Evolutionary conservation across 2,797 vertebrate genomes (phyloP), one percentile per base, ranked within the genome.

Genomic region (Lerista edwardsae): DNA sequence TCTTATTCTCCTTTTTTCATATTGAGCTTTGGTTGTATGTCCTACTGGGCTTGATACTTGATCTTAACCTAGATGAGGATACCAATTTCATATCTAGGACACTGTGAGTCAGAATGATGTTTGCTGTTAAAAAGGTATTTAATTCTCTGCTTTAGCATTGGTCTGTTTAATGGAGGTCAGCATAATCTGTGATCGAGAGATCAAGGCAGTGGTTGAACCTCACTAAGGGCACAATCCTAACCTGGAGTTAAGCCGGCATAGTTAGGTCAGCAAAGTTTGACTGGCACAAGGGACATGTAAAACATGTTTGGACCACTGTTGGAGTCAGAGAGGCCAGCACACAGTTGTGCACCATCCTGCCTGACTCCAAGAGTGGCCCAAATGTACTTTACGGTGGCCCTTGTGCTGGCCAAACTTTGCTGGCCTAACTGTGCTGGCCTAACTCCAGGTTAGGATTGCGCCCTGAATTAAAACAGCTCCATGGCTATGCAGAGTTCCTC

Each of bases 1-100:
- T n/a, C n/a, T 5, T 23, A 64, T 68, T 44, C 14, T 44, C 36
- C 19, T 67, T 68, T 68, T n/a, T 15, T 15, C 27, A 25, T 81
- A 84, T 72, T 87, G 89, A 86, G 84, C 23, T 61, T 76, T 68
- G 51, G 12, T 84, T 47, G 59, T 87, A 85, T 82, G 83, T 84
- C 29, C 59, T 57, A 88, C 84, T 17, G 62, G 25, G 41, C 2
- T 73, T 72, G 83, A 84, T n/a, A 27, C 12, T 44, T 29, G 23
- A 69, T 41, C 77, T 83, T 5, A 34, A 27, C 73, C 85, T 81
- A 47, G 25, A 59, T 76, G 34, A 14, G n/a, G 14, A 47, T 10
- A 44, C 47, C 19, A 47, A 79, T 51, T 73, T 79, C 8, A 74
- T 36, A 74, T 51, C n/a, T 23, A 29, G n/a, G 23, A 84, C n/a